These are phyloP conservation scores for Hydropsyche tenuis DNA, from an alignment of 1,140 invertebrate genomes.

Conservation along the genomic window DNA sequence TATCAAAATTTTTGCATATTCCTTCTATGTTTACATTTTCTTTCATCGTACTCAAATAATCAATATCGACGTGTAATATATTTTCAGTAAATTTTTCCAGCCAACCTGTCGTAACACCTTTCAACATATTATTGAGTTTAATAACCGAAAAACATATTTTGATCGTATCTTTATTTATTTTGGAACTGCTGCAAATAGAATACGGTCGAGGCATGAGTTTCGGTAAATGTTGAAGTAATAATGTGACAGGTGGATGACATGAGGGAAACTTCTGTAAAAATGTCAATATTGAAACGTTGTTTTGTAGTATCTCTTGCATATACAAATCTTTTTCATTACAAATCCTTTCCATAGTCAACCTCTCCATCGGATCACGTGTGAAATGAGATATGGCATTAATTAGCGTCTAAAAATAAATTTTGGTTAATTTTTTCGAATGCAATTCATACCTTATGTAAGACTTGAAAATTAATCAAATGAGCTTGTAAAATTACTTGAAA, in stretches of 20 bases:
- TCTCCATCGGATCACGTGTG: conserved; percentile 67
- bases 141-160: conserved; percentile 75
- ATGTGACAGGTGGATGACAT: conserved; percentile 69
- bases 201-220: conserved; percentile 78
- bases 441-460: no score
- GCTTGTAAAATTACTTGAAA: no score
- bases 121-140: conserved; percentile 60
- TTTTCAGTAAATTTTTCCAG: conserved; percentile 54
- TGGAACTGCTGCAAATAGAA: conserved; percentile 76
- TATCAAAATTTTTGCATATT: conserved; percentile 6
- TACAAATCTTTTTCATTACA: conserved; percentile 71
- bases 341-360: conserved; percentile 68
- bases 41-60: not conserved
- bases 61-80: not conserved
- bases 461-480: no score
- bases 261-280: conserved; percentile 70
- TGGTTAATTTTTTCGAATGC: no score
- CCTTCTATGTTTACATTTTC: not conserved
- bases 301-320: conserved; percentile 65
- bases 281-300: conserved; percentile 68
- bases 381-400: conserved; percentile 51
- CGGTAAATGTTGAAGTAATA: conserved; percentile 76
- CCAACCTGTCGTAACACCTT: conserved; percentile 75
- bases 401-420: no score
- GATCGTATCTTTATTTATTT: conserved; percentile 59